Base-by-base conservation (phyloP, 2,888 invertebrate species). In the Macaria liturata region DNA sequence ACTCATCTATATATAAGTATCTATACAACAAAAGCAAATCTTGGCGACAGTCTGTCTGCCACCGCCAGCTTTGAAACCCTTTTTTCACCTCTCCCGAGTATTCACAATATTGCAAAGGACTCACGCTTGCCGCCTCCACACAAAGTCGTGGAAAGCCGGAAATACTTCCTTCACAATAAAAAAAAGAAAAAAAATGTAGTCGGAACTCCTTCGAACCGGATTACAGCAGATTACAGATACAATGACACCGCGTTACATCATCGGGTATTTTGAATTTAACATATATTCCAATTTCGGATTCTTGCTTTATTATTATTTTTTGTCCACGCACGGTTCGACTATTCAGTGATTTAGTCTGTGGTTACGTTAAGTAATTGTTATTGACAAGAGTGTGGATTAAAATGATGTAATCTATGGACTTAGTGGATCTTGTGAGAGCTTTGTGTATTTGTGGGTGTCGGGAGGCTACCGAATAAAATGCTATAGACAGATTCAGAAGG, bases 371-470 rank as follows among this genome's bases (percentile, higher is more conserved):
- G 31, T 51, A 52, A 54, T 58, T 58, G 49, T 54, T 30, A 54
- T 49, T 50, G 54, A 51, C 59, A 50, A 52, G 61, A 59, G 57
- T 59, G 46, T 46, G 32, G 34, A 42, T 53, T 59, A 60, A 20
- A 67, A 50, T 48, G 45, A 53, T 57, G 63, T 67, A 39, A 63
- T 65, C 65, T 57, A 50, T 49, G 54, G 46, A 53, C 53, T 53
- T 53, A 39, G 40, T 49, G 9, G 46, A 45, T 30, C 31, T 48
- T 20, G 50, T 6, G 8, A 4, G 43, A 66, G 4, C 20, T 44
- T 65, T 54, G 66, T 54, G 46, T 76, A 71, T 77, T 74, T 77
- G 75, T 78, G 74, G 80, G 78, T 72, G 80, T 78, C 68, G 68
- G 66, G 46, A 61, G 60, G 34, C 44, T 9, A 32, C 50, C 20